phyloP scores from a whole-genome alignment of 2,888 invertebrate species.

The Drosophila koepferae region DNA sequence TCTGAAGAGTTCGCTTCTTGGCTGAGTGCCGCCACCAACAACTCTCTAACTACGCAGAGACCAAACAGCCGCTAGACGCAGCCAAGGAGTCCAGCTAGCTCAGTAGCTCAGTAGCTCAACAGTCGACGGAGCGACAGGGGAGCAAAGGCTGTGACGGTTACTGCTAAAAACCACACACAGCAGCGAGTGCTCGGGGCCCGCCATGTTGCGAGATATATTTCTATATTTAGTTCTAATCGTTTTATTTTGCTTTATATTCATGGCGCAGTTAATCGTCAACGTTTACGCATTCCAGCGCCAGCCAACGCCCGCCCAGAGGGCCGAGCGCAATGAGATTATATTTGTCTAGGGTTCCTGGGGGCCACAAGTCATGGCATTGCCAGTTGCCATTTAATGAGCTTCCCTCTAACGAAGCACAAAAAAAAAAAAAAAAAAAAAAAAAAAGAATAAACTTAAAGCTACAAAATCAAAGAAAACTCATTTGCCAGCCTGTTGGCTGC shows the following conservation, averaged over 20 bases:
- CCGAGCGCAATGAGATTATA: constrained; percentile 83
- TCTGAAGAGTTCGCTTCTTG: constrained; percentile 48
- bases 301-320: constrained; percentile 78
- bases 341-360: constrained; percentile 70
- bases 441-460: constrained; percentile 49
- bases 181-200: constrained; percentile 51
- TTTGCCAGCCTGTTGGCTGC: constrained; percentile 7
- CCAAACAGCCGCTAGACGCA: constrained; percentile 18
- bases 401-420: constrained; percentile 22
- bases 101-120: constrained; percentile 8
- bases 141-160: neutral
- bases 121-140: neutral
- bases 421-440: constrained; percentile 29
- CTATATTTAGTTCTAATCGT: constrained; percentile 84
- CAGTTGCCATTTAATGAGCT: constrained; percentile 48
- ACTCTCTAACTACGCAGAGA: constrained; percentile 14
- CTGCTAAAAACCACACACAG: constrained; percentile 1
- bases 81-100: constrained; percentile 11
- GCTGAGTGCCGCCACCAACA: constrained; percentile 49
- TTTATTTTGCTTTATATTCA: constrained; percentile 84
- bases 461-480: constrained; percentile 47
- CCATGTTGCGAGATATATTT: constrained; percentile 84
- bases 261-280: constrained; percentile 84
- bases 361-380: constrained; percentile 45
- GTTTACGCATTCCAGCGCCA: constrained; percentile 84